These are phyloP conservation scores for Gephyroberyx darwinii DNA, from an alignment of 2,797 vertebrate species.

Conservation along the genomic window DNA sequence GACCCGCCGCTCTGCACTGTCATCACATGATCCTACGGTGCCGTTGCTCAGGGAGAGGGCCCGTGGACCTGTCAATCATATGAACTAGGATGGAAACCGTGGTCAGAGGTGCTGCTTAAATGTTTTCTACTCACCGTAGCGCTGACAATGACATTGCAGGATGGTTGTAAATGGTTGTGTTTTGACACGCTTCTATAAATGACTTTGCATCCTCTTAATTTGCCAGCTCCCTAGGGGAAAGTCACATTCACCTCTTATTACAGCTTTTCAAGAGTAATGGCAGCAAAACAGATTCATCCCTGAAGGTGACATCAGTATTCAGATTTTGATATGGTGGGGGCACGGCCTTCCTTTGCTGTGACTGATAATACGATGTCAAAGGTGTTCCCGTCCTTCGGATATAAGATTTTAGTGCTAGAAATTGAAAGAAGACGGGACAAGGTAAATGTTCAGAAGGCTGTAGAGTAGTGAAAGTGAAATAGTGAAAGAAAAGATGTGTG, in stretches of 20 bases:
- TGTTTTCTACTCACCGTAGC: constrained; percentile 47
- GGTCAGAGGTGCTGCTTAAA: constrained; percentile 67
- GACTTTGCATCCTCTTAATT: constrained; percentile 29
- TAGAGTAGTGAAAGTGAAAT: background rate
- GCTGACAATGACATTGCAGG: constrained; percentile 50
- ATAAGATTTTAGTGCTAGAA: background rate
- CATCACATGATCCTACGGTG: constrained; percentile 65
- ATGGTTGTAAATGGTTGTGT: constrained; percentile 55
- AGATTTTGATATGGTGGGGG: constrained; percentile 31
- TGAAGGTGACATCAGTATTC: constrained; percentile 52
- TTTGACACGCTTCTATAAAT: constrained; percentile 50
- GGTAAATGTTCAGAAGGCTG: constrained; percentile 3
- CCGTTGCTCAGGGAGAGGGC: constrained; percentile 54
- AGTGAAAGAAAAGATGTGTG: constrained; percentile 10
- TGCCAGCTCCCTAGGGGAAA: constrained; percentile 18
- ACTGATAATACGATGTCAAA: constrained; percentile 19
- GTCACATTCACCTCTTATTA: constrained; percentile 57
- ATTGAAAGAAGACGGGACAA: background rate
- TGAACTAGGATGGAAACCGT: constrained; percentile 23
- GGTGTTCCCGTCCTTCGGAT: background rate
- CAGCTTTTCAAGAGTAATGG: constrained; percentile 32
- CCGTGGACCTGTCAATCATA: constrained; percentile 70
- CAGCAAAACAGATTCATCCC: constrained; percentile 20
- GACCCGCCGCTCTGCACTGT: constrained; percentile 68
- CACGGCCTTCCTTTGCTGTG: constrained; percentile 12